Evolutionary conservation across 2,888 invertebrate genomes (phyloP).

Genomic region (Orchesella flavescens): DNA sequence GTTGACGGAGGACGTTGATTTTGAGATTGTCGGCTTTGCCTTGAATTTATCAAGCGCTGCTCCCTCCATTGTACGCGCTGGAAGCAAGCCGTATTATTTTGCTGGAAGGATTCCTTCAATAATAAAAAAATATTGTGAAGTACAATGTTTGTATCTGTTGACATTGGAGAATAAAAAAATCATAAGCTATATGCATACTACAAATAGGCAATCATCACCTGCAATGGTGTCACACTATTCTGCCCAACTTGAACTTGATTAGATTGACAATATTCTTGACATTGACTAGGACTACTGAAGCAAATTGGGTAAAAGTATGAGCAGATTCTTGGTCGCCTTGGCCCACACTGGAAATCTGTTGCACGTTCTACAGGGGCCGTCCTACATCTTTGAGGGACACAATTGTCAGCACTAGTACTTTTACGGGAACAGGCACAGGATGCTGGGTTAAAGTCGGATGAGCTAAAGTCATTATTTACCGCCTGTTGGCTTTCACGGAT

Average conservation of each 20-base stretch:
- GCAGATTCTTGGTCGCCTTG: background rate
- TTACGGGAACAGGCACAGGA: too few relatives aligned
- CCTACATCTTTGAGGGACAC: too few relatives aligned
- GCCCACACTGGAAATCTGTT: background rate
- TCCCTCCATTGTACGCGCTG: constrained; percentile 1
- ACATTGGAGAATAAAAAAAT: too few relatives aligned
- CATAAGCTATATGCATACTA: background rate
- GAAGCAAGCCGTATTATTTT: background rate
- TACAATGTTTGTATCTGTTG: too few relatives aligned
- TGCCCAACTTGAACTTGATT: background rate
- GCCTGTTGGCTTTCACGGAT: too few relatives aligned
- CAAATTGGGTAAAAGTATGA: constrained; percentile 13
- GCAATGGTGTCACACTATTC: constrained; percentile 13
- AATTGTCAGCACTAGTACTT: too few relatives aligned
- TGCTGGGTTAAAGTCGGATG: too few relatives aligned
- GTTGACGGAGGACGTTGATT: too few relatives aligned
- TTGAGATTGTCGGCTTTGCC: background rate
- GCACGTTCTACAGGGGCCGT: background rate
- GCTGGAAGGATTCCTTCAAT: constrained; percentile 5
- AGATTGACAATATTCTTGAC: background rate
- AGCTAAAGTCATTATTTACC: too few relatives aligned
- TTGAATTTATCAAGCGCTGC: background rate
- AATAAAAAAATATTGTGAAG: too few relatives aligned
- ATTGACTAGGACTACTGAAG: background rate
- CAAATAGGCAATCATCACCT: background rate